Conservation (phyloP, 2,888 invertebrate species). For the Drosophila rellima region DNA sequence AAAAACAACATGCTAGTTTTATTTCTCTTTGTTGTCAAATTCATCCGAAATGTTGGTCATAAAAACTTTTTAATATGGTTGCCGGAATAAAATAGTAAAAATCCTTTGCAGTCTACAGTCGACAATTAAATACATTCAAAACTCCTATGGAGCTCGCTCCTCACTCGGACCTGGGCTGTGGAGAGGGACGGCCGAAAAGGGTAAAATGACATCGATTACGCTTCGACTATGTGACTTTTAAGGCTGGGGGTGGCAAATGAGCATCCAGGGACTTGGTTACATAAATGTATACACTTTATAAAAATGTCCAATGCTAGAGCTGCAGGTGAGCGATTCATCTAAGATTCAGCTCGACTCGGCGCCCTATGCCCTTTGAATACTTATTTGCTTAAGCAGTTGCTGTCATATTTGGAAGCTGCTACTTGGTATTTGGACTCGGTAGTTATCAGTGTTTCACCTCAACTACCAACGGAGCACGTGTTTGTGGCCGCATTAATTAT, state of each 20-base stretch:
- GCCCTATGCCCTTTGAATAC: conserved; percentile 69
- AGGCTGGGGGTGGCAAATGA: conserved; percentile 54
- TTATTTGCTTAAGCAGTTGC: conserved; percentile 61
- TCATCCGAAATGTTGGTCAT: conserved; percentile 55
- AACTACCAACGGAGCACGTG: conserved; percentile 38
- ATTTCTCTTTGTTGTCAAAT: conserved; percentile 60
- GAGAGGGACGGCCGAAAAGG: neutral
- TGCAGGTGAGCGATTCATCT: neutral
- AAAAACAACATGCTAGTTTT: conserved; percentile 31
- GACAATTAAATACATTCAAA: conserved; percentile 67
- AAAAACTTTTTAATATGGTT: conserved; percentile 74
- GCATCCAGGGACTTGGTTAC: conserved; percentile 63
- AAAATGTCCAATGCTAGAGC: conserved; percentile 1
- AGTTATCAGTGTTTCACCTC: conserved; percentile 33
- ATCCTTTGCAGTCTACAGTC: conserved; percentile 18
- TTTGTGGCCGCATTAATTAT: conserved; percentile 66
- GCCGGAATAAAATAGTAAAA: conserved; percentile 42
- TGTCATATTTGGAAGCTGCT: conserved; percentile 26
- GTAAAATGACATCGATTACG: conserved; percentile 20
- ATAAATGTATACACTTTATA: conserved; percentile 9
- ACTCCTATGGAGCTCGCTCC: conserved; percentile 44
- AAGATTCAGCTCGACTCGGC: neutral
- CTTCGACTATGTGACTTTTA: conserved; percentile 33
- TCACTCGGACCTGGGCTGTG: no score
- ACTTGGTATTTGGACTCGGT: conserved; percentile 7